A percentile compares a stretch with the other conserved stretches of the same genome.
phyloP scores from a whole-genome alignment of 2,888 invertebrate genomes.

The Hemaris fuciformis region DNA sequence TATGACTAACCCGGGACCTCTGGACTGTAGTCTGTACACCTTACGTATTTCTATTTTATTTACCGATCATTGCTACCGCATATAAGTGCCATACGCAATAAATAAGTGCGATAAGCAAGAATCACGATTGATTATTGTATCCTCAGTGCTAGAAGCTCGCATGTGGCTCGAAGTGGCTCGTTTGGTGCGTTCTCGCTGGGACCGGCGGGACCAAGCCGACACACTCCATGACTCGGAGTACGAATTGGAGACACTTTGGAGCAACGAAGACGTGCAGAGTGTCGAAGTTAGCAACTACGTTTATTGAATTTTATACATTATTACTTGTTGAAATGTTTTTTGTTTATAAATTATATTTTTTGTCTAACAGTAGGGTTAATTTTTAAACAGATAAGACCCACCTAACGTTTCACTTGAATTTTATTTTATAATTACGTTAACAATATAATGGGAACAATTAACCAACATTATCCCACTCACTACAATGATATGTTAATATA shows the following conservation, averaged over 20 bases:
- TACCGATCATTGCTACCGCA: too few species aligned
- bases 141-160: conserved; percentile 5
- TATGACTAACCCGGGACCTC: too few species aligned
- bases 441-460: too few species aligned
- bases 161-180: conserved; percentile 51
- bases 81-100: too few species aligned
- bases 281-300: conserved; percentile 66
- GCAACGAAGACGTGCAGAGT: conserved; percentile 66
- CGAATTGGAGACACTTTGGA: conserved; percentile 65
- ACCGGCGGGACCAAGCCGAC: conserved; percentile 40
- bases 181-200: conserved; percentile 58
- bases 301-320: conserved; percentile 36
- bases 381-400: too few species aligned
- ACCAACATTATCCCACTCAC: too few species aligned
- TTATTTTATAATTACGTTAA: not conserved
- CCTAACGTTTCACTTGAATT: not conserved
- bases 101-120: too few species aligned
- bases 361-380: not conserved
- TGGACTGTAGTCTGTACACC: too few species aligned
- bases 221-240: conserved; percentile 32
- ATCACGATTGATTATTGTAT: too few species aligned
- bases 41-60: too few species aligned
- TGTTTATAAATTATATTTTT: not conserved
- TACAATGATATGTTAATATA: too few species aligned
- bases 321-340: not conserved